Base-by-base conservation (phyloP, 2,113 vertebrate genomes). In the Phoxinus phoxinus region DNA sequence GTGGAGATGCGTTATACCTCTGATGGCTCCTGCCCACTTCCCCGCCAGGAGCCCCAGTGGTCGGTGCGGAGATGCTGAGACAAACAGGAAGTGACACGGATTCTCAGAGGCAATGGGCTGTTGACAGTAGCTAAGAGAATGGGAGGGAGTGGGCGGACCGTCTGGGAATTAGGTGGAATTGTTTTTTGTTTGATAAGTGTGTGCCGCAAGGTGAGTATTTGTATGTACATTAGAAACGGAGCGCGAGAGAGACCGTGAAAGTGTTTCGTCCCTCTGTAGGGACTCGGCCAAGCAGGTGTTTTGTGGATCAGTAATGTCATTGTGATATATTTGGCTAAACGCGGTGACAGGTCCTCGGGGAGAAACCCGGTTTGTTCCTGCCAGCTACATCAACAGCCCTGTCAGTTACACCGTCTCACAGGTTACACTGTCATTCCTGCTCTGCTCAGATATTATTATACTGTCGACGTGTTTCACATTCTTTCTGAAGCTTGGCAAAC, bases 61-160 rank as follows among this genome's bases (percentile, higher is more conserved):
- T 93, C 90, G 90, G 92, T 93, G 87, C 91, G 81, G 92, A 93
- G 92, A 91, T 89, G 89, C 88, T 94, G 93, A 96, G 92, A 90
- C 92, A 91, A 92, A 95, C 91, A 94, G 91, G 93, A 96, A 95
- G 93, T 95, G 94, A 94, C 94, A 93, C 53, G 73, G 89, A 88
- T 91, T 88, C 90, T 94, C 88, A 84, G 89, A 93, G 93, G 89
- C 92, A 91, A 89, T 90, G 89, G 74, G 75, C 83, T 91, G 88
- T 90, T 89, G 88, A 89, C 87, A 72, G 90, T 86, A 91, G 90
- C 93, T 93, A 87, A 89, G 90, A 86, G 59, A 56, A 58, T 25
- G 19, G 35, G 67, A 61, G 46, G 74, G 11, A 41, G 78, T 56
- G 63, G 65, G 61, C 27, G 21, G 56, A 30, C 37, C 46, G 17